Base-by-base conservation (phyloP, 2,797 vertebrate species). In the Sarcoramphus papa region DNA sequence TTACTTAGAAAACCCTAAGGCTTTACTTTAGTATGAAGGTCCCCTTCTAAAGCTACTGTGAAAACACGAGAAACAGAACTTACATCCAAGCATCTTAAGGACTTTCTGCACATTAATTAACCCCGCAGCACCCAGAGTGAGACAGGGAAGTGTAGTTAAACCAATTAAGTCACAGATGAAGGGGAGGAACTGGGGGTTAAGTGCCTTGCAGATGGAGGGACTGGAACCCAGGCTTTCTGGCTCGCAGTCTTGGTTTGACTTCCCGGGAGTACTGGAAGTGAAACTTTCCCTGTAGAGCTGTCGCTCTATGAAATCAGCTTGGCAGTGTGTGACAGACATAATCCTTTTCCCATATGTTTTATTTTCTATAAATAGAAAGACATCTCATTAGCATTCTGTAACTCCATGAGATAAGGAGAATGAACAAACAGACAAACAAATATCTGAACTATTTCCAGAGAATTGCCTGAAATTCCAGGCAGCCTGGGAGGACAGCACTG, bases 271-370 rank as follows among this genome's bases (percentile, higher is more conserved):
- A 62, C 90, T 95, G 91, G 92, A 91, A 97, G 78, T 82, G 78
- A 93, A 94, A 95, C 70, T 95, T 93, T 73, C 94, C 88, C 88
- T 68, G 57, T 64, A 92, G 95, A 72, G 43, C 68, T 94, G 82
- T 84, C 7, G 25, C 67, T 94, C 54, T 74, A 90, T 28, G 69
- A 97, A 97, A 97, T 97, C 93, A 97, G 83, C 91, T 96, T 97
- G 97, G 97, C 97, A 97, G 85, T 8, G 60, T 95, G 92, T 94
- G 94, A 96, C 89, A 95, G 78, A 73, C 93, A 94, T 96, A 97
- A 97, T 97, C 97, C 94, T 97, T 96, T 92, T 86, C 95, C 96
- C 96, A 97, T 95, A 97, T 96, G 96, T 97, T 97, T 96, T 96
- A 92, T 92, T 96, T 97, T 92, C 95, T 93, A 96, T 96, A 86